Conservation (phyloP, 2,113 vertebrate genomes). For the Orcinus orca region DNA sequence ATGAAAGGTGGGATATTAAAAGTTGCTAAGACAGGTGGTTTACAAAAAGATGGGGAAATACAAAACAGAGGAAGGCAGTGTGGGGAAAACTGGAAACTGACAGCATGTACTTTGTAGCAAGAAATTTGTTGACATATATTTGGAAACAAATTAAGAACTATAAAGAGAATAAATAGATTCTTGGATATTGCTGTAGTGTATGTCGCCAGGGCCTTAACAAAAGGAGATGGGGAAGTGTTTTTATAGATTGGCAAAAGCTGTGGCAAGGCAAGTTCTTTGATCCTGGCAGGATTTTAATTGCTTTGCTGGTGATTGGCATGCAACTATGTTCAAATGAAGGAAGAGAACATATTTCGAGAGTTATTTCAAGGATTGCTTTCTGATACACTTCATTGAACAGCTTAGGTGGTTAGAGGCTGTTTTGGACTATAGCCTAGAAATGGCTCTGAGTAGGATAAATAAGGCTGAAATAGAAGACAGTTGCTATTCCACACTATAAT, state of each 20-base stretch:
- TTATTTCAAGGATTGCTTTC: constrained; percentile 79
- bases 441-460: constrained; percentile 78
- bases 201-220: constrained; percentile 27
- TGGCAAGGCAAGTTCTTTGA: constrained; percentile 76
- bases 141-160: constrained; percentile 72
- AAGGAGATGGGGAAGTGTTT: constrained; percentile 75
- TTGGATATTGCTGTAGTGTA: constrained; percentile 43
- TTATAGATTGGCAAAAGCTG: constrained; percentile 67
- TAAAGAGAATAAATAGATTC: constrained; percentile 63
- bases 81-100: constrained; percentile 49
- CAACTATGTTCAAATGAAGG: constrained; percentile 76
- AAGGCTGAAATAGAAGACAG: constrained; percentile 72
- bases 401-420: constrained; percentile 81
- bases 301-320: constrained; percentile 82
- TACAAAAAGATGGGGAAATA: constrained; percentile 22
- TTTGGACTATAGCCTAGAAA: constrained; percentile 82
- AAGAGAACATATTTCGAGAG: constrained; percentile 75
- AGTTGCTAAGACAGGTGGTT: constrained; percentile 28
- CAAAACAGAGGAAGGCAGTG: not conserved
- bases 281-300: constrained; percentile 85
- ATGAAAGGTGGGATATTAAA: not conserved
- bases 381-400: constrained; percentile 76
- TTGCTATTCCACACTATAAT: constrained; percentile 54
- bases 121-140: constrained; percentile 73
- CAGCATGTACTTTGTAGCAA: constrained; percentile 55